Evolutionary conservation across 2,113 vertebrate genomes (phyloP).

Genomic region (Anoplopoma fimbria): DNA sequence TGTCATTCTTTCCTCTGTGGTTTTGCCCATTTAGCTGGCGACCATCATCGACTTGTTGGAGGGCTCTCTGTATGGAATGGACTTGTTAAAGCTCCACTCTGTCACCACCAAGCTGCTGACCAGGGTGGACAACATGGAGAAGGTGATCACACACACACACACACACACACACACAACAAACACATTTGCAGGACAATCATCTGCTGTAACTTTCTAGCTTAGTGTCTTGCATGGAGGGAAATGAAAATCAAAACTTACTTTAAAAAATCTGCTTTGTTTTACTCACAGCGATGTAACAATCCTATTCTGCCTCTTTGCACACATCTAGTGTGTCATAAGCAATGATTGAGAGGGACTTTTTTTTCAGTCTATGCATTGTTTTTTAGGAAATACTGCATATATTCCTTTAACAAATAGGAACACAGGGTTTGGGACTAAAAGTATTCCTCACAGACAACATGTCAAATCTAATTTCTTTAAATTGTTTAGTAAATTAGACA

Average conservation of each 20-base stretch:
- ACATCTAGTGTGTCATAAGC: too few species aligned
- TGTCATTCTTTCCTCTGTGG: background rate
- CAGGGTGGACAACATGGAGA: slow-evolving; percentile 90
- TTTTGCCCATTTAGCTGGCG: slow-evolving; percentile 84
- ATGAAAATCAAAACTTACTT: background rate
- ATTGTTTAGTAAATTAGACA: too few species aligned
- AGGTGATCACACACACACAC: slow-evolving; percentile 82
- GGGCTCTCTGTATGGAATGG: slow-evolving; percentile 92
- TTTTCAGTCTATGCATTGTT: too few species aligned
- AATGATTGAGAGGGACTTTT: too few species aligned
- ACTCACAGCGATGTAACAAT: too few species aligned
- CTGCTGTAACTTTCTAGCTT: background rate
- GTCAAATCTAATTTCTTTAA: too few species aligned
- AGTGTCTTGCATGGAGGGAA: background rate
- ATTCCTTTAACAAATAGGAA: too few species aligned
- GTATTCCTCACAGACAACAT: too few species aligned
- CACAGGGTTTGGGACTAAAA: too few species aligned
- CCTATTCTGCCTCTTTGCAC: too few species aligned
- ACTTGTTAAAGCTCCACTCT: slow-evolving; percentile 92
- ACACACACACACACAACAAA: slow-evolving; percentile 2
- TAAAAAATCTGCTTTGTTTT: background rate
- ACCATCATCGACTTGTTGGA: slow-evolving; percentile 92
- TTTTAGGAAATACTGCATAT: too few species aligned
- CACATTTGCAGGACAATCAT: background rate
- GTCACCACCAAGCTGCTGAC: slow-evolving; percentile 92